Evolutionary conservation across 1,140 invertebrate genomes (phyloP), one percentile per base, ranked within the genome.

Genomic region (Brachystomella parvula): DNA sequence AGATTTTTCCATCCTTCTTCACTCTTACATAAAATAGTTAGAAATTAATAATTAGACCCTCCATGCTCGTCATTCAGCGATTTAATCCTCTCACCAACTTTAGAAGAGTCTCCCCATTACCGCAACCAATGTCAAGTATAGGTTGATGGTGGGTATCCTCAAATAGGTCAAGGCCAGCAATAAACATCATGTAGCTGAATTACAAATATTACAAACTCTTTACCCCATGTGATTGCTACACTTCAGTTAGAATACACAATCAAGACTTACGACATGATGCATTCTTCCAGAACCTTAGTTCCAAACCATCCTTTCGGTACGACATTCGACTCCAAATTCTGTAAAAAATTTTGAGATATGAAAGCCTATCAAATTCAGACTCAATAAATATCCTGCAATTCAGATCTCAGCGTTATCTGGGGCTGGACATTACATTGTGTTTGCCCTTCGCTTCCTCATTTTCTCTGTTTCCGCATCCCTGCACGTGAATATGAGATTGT

Each of bases 261-360:
- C 6, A 6, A 24, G 3, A 15, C 24, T 53, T 53, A 53, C 49
- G 9, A 9, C 24, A 53, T 53, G 15, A 53, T 53, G n/a, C n/a
- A n/a, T 53, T 53, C 24, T 26, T 53, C 21, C 12, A 24, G 12
- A 53, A 53, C 24, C 6, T 53, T 6, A 6, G 49, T 6, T 12
- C 49, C 49, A 24, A 53, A 53, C 49, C 49, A 53, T 53, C 49
- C 49, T 26, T 53, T 24, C 24, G 49, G 49, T 26, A 53, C 49
- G 6, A 12, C 49, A 24, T 53, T 53, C 49, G 6, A 12, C 3
- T 17, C 24, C 12, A 53, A 26, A 24, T 53, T 24, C 49, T 53
- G 24, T 15, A 53, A 53, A n/a, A n/a, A n/a, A n/a, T n/a, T n/a
- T n/a, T n/a, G n/a, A n/a, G n/a, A n/a, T n/a, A n/a, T n/a, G n/a